Conservation (phyloP, 1,140 invertebrate species). For the Scaptomyza hsui region DNA sequence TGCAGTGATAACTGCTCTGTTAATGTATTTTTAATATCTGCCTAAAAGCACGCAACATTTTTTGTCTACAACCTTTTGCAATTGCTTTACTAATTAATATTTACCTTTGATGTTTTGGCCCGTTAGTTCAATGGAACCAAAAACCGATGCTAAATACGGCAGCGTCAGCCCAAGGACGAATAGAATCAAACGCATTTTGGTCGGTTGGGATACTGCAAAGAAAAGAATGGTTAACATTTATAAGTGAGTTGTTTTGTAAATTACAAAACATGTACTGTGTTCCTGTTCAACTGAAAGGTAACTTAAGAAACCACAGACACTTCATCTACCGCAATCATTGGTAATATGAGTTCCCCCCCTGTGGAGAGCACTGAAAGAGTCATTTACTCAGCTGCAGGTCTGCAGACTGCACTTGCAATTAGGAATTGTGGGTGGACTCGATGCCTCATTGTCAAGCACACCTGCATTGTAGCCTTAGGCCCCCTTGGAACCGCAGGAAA, state of each 20-base stretch:
- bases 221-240: background rate
- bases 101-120: conserved; percentile 68
- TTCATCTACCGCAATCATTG: conserved; percentile 57
- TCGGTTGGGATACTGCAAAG: conserved; percentile 36
- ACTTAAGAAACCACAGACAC: conserved; percentile 61
- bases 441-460: conserved; percentile 13
- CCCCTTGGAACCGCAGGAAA: conserved; percentile 1
- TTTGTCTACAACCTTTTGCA: background rate
- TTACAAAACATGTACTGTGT: background rate
- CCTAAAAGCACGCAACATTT: conserved; percentile 38
- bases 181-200: conserved; percentile 46
- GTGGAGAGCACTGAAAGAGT: background rate
- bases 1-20: background rate
- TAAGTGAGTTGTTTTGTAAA: background rate
- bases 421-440: conserved; percentile 23
- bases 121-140: conserved; percentile 47
- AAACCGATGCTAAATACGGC: conserved; percentile 7
- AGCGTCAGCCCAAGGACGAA: conserved; percentile 29
- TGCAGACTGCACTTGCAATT: conserved; percentile 39
- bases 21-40: background rate
- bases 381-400: conserved; percentile 32
- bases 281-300: conserved; percentile 31
- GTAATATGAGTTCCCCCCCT: conserved; percentile 51
- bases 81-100: too few relatives aligned
- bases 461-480: conserved; percentile 14